Conservation (phyloP, 2,888 invertebrate genomes). For the Lasioglossum morio region DNA sequence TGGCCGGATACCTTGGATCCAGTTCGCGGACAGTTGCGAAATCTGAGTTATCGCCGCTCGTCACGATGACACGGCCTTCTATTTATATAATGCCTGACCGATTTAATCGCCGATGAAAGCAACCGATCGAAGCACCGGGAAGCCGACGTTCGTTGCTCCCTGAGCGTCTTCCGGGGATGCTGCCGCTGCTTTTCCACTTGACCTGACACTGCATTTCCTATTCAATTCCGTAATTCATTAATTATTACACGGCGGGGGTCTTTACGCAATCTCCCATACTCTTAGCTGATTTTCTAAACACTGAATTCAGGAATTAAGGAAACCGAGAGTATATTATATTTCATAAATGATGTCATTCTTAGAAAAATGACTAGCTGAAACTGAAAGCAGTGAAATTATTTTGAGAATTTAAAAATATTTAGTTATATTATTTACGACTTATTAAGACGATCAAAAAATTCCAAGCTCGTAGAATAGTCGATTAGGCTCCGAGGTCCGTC, state of each 20-base stretch:
- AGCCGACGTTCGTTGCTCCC: constrained; percentile 15
- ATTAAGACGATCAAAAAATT: not conserved
- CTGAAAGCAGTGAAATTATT: not conserved
- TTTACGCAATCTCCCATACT: not conserved
- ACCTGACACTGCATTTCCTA: not conserved
- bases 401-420: not conserved
- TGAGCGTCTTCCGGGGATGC: not conserved
- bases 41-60: constrained; percentile 50
- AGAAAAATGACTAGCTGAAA: not conserved
- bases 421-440: not conserved
- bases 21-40: constrained; percentile 63
- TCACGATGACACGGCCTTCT: constrained; percentile 49
- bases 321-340: too few relatives aligned
- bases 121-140: constrained; percentile 16
- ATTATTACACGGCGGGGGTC: not conserved
- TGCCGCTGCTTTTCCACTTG: not conserved
- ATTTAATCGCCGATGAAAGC: constrained; percentile 56
- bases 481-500: not conserved
- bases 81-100: constrained; percentile 59
- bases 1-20: constrained; percentile 49
- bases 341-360: not conserved
- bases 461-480: not conserved
- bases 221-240: not conserved
- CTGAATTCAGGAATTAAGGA: too few relatives aligned
- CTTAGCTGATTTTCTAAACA: not conserved